phyloP scores from a whole-genome alignment of 2,888 invertebrate species.

The Zygogramma bicolorata region DNA sequence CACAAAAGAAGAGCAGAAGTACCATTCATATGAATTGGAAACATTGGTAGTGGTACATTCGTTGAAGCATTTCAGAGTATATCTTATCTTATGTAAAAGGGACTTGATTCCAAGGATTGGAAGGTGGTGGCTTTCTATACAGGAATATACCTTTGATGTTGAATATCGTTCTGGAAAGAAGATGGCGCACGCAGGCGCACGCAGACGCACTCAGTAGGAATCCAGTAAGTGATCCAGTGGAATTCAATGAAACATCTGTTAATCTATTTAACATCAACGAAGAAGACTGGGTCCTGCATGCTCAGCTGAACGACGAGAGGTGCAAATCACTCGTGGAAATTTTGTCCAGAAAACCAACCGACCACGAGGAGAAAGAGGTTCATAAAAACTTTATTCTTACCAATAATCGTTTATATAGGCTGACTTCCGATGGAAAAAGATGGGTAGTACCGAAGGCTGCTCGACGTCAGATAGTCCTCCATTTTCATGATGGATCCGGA shows the following conservation, averaged over 20 bases:
- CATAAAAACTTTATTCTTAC: slow-evolving; percentile 26
- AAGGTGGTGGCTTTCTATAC: slow-evolving; percentile 47
- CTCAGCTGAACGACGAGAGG: slow-evolving; percentile 34
- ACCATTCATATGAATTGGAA: too few relatives aligned
- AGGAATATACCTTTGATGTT: slow-evolving; percentile 53
- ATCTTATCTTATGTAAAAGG: not conserved
- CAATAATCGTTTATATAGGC: slow-evolving; percentile 25
- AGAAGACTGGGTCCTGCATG: slow-evolving; percentile 37
- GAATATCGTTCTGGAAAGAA: slow-evolving; percentile 50
- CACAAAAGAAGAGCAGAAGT: too few relatives aligned
- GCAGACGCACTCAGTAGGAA: too few relatives aligned
- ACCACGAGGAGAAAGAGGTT: slow-evolving; percentile 22
- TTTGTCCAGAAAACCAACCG: slow-evolving; percentile 11
- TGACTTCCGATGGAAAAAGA: slow-evolving; percentile 8
- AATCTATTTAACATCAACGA: slow-evolving; percentile 19
- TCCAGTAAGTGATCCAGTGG: not conserved
- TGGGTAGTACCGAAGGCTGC: slow-evolving; percentile 29
- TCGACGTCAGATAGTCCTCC: too few relatives aligned
- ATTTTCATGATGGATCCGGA: slow-evolving; percentile 53
- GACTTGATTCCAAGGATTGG: slow-evolving; percentile 25
- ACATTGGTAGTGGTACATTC: too few relatives aligned
- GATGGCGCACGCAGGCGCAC: too few relatives aligned
- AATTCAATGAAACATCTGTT: slow-evolving; percentile 48
- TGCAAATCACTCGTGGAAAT: slow-evolving; percentile 24
- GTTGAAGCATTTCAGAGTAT: too few relatives aligned